Evolutionary conservation across 1,140 invertebrate genomes (phyloP).

Genomic region (Coenobita brevimanus): DNA sequence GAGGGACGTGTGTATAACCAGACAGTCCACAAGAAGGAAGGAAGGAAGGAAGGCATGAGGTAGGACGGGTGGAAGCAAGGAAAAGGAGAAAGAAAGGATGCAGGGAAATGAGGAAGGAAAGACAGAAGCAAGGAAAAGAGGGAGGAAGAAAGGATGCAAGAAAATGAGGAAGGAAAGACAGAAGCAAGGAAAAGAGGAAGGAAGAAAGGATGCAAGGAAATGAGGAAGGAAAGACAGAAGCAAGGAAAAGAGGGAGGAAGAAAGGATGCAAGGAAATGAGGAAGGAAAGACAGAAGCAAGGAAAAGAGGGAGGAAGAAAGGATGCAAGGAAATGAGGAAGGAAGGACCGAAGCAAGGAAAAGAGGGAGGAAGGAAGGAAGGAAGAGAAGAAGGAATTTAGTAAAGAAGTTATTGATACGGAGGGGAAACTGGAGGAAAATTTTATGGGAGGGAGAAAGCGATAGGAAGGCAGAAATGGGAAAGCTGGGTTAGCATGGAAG

Average conservation of each 20-base stretch:
- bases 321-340: not conserved
- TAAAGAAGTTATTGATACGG: not conserved
- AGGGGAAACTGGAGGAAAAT: not conserved
- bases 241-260: not conserved
- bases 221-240: not conserved
- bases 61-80: too few relatives aligned
- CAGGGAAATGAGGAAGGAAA: not conserved
- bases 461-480: not conserved
- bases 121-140: too few relatives aligned
- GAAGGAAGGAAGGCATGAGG: too few relatives aligned
- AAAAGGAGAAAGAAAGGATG: not conserved
- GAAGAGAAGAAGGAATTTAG: not conserved
- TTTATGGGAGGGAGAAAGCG: not conserved
- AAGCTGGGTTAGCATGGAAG: not conserved
- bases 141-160: not conserved
- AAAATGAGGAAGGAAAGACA: not conserved
- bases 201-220: not conserved
- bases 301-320: not conserved
- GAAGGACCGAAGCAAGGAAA: not conserved
- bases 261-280: too few relatives aligned
- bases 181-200: not conserved
- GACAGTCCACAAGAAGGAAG: too few relatives aligned
- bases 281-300: not conserved
- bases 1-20: too few relatives aligned
- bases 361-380: too few relatives aligned